Evolutionary conservation across 2,797 vertebrate species (phyloP), one percentile per base, ranked within the genome.

Genomic region (Phataginus tricuspis): DNA sequence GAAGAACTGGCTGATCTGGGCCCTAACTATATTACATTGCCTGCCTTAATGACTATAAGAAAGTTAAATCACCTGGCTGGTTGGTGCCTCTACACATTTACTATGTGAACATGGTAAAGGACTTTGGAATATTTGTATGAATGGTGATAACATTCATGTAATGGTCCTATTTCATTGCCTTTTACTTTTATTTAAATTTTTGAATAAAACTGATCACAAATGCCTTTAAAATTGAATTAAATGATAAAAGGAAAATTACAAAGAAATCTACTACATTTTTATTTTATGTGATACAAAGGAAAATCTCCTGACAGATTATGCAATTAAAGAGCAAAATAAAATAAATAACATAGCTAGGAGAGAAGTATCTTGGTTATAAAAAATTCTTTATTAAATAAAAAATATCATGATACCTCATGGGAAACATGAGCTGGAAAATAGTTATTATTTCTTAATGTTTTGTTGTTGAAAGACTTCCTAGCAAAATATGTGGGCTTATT

Each of bases 151-250:
- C 13, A 29, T 78, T 86, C 29, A 18, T 34, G 9, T 13, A 71
- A 49, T 61, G 9, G 9, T 61, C 37, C 14, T 74, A 21, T 21
- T 92, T 93, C 4, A 69, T 87, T 61, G 27, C 25, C 29, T 66
- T 78, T 91, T 79, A 34, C 42, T 86, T 91, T 86, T 37, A 39
- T 39, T 89, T 61, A 74, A 57, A 37, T 63, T 80, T 80, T 93
- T 49, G 25, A 15, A 63, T 34, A 85, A 88, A 89, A 82, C n/a
- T 68, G 27, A 75, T 23, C 63, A 39, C 7, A 61, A 13, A 53
- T 91, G 53, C 51, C 21, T 84, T 95, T 63, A 87, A 95, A 93
- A 34, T 55, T 86, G 1, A 92, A 34, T 75, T 64, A 59, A 88
- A 79, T 45, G 5, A 91, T 91, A n/a, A 90, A 18, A 95, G 31